phyloP scores from a whole-genome alignment of 2,113 vertebrate genomes.

The Dipodomys ordii region DNA sequence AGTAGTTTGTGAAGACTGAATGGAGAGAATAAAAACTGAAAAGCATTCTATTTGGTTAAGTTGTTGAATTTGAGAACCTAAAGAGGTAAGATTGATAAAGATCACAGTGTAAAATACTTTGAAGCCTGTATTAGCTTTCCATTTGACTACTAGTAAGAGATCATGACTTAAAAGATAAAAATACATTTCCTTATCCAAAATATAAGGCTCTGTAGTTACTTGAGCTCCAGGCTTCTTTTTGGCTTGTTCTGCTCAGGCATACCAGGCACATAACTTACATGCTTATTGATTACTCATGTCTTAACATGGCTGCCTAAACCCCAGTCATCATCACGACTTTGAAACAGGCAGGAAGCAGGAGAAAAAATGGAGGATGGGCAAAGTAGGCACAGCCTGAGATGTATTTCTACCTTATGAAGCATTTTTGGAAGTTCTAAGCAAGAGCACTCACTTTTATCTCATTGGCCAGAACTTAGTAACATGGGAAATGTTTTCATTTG shows the following conservation, averaged over 20 bases:
- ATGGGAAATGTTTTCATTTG: neutral
- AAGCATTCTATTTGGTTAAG: neutral
- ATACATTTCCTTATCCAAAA: slow-evolving; percentile 25
- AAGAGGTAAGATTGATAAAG: neutral
- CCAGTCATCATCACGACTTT: neutral
- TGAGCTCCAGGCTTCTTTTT: neutral
- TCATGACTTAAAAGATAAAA: slow-evolving; percentile 41
- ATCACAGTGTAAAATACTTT: slow-evolving; percentile 24
- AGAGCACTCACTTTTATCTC: neutral
- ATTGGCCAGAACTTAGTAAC: neutral
- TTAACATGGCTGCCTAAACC: neutral
- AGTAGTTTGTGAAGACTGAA: neutral
- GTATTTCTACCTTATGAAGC: neutral
- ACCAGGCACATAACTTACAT: neutral
- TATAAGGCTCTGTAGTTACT: neutral
- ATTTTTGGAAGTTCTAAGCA: neutral
- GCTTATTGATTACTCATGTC: neutral
- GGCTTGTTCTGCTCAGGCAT: neutral
- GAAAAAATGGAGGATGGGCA: neutral
- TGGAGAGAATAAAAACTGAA: neutral
- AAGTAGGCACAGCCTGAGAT: neutral
- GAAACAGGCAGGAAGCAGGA: slow-evolving; percentile 2
- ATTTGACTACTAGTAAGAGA: slow-evolving; percentile 31
- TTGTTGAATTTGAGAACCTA: slow-evolving; percentile 16
- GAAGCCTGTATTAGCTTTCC: slow-evolving; percentile 52